These are phyloP conservation scores for Heliocidaris tuberculata DNA, from an alignment of 35 echinoderm and acorn worm genomes.

Conservation along the genomic window DNA sequence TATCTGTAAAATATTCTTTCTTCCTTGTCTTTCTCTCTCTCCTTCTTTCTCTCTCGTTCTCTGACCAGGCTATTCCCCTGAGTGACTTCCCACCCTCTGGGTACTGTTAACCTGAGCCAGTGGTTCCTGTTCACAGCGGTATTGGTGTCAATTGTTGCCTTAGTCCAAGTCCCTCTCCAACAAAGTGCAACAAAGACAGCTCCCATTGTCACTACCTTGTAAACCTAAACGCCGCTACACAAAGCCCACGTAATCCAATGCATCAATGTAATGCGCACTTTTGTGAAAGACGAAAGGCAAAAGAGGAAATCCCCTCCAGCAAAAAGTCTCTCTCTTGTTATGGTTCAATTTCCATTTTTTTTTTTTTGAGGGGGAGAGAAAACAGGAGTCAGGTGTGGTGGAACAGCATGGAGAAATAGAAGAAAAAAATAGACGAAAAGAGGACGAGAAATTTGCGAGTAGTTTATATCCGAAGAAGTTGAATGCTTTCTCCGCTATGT, in stretches of 20 bases:
- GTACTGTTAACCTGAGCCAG: not conserved
- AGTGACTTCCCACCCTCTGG: slow-evolving; percentile 40
- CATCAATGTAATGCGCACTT: slow-evolving; percentile 48
- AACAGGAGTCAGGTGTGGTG: not conserved
- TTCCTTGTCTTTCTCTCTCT: not conserved
- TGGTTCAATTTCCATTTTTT: slow-evolving; percentile 39
- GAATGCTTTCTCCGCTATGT: not conserved
- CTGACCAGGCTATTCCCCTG: slow-evolving; percentile 25
- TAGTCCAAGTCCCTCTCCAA: not conserved
- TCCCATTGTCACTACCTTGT: slow-evolving; percentile 22
- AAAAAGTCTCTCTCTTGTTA: not conserved
- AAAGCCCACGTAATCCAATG: slow-evolving; percentile 33
- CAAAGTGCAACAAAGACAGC: slow-evolving; percentile 37
- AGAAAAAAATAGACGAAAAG: not conserved
- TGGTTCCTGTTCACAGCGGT: not conserved
- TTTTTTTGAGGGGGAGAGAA: not conserved
- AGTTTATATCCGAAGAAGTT: not conserved
- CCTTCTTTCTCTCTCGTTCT: slow-evolving; percentile 4
- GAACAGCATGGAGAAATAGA: not conserved
- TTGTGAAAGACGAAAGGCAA: not conserved
- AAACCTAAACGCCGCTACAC: slow-evolving; percentile 45
- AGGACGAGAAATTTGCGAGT: not conserved
- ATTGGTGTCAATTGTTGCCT: slow-evolving; percentile 51
- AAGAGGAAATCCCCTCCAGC: slow-evolving; percentile 24
- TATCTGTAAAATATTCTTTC: not conserved